Evolutionary conservation across 2,888 invertebrate species (phyloP).

Genomic region (Polyommatus iphigenia): DNA sequence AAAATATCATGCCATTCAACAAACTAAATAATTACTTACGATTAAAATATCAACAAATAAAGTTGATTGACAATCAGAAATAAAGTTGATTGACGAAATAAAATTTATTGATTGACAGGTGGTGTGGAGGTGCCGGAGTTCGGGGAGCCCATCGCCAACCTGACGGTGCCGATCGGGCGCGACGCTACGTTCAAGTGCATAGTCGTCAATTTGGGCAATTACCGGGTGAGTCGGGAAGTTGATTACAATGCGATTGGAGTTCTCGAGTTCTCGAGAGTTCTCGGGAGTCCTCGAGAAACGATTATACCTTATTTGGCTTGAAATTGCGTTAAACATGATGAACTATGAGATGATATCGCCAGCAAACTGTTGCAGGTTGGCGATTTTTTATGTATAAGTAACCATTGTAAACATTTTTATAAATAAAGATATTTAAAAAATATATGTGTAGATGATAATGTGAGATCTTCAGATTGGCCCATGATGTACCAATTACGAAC

Average conservation of each 20-base stretch:
- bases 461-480: too few species aligned
- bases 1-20: not conserved
- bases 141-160: conserved; percentile 89
- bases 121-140: conserved; percentile 90
- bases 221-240: conserved; percentile 84
- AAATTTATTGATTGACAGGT: conserved; percentile 59
- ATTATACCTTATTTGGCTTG: not conserved
- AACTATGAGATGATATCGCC: too few species aligned
- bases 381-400: too few species aligned
- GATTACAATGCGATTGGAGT: conserved; percentile 21
- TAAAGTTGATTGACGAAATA: conserved; percentile 31
- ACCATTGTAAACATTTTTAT: too few species aligned
- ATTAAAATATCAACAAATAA: not conserved
- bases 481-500: too few species aligned
- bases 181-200: conserved; percentile 94
- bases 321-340: too few species aligned
- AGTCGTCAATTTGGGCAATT: conserved; percentile 92
- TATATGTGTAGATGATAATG: too few species aligned
- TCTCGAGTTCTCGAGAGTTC: not conserved
- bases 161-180: conserved; percentile 91
- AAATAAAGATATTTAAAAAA: too few species aligned
- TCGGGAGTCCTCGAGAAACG: not conserved
- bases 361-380: too few species aligned
- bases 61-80: not conserved
- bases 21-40: not conserved